Evolutionary conservation across 2,113 vertebrate species (phyloP).

Genomic region (Phalacrocorax aristotelis): DNA sequence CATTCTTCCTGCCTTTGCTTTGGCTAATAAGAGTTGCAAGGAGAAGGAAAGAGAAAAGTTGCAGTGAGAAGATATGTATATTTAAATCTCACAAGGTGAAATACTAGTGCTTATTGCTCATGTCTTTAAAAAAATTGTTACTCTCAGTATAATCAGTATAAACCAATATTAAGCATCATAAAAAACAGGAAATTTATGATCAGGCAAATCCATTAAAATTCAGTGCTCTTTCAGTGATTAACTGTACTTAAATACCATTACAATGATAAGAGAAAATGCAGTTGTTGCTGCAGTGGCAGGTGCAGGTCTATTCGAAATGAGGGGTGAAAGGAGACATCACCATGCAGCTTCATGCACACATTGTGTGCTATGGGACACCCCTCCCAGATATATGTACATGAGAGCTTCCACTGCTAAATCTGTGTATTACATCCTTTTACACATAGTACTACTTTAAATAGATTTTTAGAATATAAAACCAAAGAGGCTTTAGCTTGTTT

Average conservation of each 20-base stretch:
- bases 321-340: neutral
- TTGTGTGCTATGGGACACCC: neutral
- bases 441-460: neutral
- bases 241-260: conserved; percentile 22
- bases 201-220: neutral
- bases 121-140: neutral
- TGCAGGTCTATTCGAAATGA: neutral
- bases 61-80: neutral
- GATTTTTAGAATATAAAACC: neutral
- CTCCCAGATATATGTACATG: rapidly evolving
- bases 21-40: neutral
- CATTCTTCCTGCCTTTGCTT: neutral
- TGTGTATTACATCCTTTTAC: neutral
- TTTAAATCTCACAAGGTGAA: neutral
- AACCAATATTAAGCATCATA: neutral
- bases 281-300: neutral
- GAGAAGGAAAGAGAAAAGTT: neutral
- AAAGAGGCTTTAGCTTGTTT: neutral
- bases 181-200: neutral
- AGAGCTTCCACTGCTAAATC: neutral
- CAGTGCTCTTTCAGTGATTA: neutral
- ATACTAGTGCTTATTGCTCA: neutral
- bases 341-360: neutral
- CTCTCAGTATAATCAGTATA: neutral
- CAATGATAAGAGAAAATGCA: conserved; percentile 2